Conservation (phyloP, 2,113 vertebrate genomes). For the Cnemophilus loriae region DNA sequence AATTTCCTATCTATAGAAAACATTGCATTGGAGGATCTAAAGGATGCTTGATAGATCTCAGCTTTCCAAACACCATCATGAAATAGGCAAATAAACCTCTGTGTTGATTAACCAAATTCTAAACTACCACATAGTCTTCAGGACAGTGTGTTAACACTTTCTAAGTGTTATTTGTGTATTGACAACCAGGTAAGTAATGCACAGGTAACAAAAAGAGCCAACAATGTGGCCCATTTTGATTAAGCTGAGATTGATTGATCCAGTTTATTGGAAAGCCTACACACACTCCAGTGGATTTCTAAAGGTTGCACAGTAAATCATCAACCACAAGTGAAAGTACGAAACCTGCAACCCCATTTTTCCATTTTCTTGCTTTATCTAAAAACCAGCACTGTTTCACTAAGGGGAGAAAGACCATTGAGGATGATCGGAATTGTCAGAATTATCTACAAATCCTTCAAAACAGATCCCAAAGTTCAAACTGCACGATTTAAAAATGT, state of each 20-base stretch:
- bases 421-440: background rate
- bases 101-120: background rate
- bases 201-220: background rate
- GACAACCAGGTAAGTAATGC: background rate
- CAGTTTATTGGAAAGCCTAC: background rate
- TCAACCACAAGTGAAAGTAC: background rate
- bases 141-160: background rate
- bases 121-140: background rate
- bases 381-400: background rate
- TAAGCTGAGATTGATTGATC: background rate
- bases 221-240: background rate
- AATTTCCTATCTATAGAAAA: background rate
- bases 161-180: background rate
- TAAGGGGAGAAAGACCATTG: background rate
- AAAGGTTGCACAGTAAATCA: background rate
- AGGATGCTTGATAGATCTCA: background rate
- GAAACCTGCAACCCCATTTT: background rate
- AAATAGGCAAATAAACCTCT: background rate
- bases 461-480: background rate
- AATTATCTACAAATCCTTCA: background rate
- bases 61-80: background rate
- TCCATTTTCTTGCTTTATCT: background rate
- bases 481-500: background rate
- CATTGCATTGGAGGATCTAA: background rate
- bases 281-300: background rate